Base-by-base conservation (phyloP, 2,113 vertebrate species). In the Dicrurus megarhynchus region DNA sequence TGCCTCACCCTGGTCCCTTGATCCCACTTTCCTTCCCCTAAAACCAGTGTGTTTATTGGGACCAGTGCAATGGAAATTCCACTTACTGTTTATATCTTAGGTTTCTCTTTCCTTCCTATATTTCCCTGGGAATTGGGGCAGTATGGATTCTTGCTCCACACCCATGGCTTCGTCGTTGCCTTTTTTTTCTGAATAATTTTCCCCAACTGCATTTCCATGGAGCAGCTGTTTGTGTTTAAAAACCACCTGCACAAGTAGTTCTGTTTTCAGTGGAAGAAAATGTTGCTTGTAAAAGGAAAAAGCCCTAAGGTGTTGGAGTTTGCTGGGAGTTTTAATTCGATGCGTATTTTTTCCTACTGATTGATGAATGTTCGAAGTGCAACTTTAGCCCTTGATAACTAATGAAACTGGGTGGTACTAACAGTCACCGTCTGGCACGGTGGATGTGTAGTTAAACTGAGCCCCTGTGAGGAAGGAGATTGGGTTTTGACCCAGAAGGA, bases 171-270 rank as follows among this genome's bases (percentile, higher is more conserved):
- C 95, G 61, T 96, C 96, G 97, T 92, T 76, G 57, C 57, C 56
- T 68, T 55, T 83, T 56, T 90, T 94, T 89, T 87, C 87, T 65
- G 77, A 69, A 67, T 95, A 92, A 89, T 96, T 97, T 97, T 96
- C 85, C 94, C 94, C 56, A 35, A 87, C 90, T 95, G 74, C 77
- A 95, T 97, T 97, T 96, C 97, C 93, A 96, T 46, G 67, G 89
- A 96, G 93, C 98, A 98, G 98, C 97, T 98, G 98, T 96, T 97
- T 98, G 94, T 96, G 97, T 97, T 98, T 98, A 98, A 96, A 96
- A 97, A 91, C 95, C 97, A 98, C 98, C 98, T 98, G 98, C 90
- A 80, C 91, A 95, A 97, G 97, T 97, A 96, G 96, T 97, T 98
- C 97, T 98, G 89, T 97, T 98, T 98, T 94, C 94, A 98, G 52